A percentile compares a stretch with the other conserved stretches of the same genome.
Conservation (phyloP, 2,797 vertebrate genomes). For the Anguilla marmorata region DNA sequence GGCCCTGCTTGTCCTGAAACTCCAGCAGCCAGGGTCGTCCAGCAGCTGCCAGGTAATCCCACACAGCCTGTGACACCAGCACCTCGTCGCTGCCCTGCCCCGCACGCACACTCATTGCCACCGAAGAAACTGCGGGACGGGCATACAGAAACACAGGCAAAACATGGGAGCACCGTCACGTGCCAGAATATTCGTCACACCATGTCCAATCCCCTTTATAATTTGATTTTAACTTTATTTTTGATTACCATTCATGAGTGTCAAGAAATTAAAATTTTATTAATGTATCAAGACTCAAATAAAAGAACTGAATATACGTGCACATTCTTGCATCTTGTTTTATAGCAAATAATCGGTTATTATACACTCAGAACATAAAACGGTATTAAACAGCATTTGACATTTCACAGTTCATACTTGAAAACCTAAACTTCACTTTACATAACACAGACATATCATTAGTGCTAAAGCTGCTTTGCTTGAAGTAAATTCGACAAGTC, state of each 20-base stretch:
- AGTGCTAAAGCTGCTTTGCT: too few species aligned
- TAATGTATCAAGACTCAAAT: background rate
- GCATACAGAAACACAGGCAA: slow-evolving; percentile 43
- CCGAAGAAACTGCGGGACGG: slow-evolving; percentile 74
- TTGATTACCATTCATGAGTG: background rate
- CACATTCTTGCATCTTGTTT: background rate
- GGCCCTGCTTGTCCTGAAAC: slow-evolving; percentile 88
- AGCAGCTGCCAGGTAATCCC: slow-evolving; percentile 91
- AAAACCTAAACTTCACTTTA: background rate
- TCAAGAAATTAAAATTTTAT: background rate
- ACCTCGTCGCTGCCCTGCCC: slow-evolving; percentile 90
- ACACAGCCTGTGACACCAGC: slow-evolving; percentile 90
- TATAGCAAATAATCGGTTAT: background rate
- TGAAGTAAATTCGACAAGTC: background rate
- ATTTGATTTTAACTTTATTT: background rate
- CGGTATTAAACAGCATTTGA: background rate
- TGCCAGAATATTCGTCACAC: background rate
- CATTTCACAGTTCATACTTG: background rate
- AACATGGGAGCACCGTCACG: slow-evolving; percentile 10
- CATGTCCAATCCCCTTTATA: background rate
- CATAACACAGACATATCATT: too few species aligned
- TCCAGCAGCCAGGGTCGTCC: slow-evolving; percentile 87
- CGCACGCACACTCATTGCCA: slow-evolving; percentile 81
- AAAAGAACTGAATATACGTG: background rate
- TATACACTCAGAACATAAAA: background rate